Evolutionary conservation across 2,797 vertebrate species (phyloP).

Genomic region (Numenius phaeopus): DNA sequence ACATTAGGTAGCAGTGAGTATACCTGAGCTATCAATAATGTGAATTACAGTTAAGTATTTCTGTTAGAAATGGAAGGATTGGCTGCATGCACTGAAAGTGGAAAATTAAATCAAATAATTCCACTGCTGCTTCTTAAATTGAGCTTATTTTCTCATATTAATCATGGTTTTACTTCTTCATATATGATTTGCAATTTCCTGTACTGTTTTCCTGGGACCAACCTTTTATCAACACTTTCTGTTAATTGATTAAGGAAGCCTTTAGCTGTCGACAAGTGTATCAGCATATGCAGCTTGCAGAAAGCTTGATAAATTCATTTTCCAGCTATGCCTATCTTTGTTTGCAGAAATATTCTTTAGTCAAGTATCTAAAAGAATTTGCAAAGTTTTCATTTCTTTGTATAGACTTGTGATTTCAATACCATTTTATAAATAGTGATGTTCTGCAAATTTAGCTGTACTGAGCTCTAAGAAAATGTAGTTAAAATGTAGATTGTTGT

Average conservation of each 20-base stretch:
- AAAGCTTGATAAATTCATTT: conserved; percentile 39
- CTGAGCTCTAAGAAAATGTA: conserved; percentile 8
- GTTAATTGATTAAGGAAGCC: conserved; percentile 53
- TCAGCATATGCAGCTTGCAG: conserved; percentile 56
- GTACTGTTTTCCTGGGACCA: background rate
- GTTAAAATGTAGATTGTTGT: background rate
- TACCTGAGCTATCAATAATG: background rate
- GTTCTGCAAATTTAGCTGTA: conserved; percentile 37
- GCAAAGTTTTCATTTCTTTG: conserved; percentile 47
- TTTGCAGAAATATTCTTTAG: conserved; percentile 49
- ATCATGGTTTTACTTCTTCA: background rate
- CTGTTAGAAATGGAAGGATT: background rate
- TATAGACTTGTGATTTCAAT: background rate
- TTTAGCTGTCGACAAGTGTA: conserved; percentile 25
- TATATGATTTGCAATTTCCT: conserved; percentile 34
- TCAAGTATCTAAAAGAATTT: conserved; percentile 45
- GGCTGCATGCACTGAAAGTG: background rate
- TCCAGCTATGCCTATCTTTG: conserved; percentile 39
- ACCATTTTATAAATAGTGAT: conserved; percentile 18
- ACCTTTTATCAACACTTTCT: background rate
- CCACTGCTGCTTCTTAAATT: background rate
- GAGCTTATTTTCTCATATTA: background rate
- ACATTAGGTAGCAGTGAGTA: background rate
- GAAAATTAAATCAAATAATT: conserved; percentile 38
- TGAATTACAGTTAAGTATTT: background rate